Conservation (phyloP, 1,140 invertebrate species). For the Oreohelix idahoensis region DNA sequence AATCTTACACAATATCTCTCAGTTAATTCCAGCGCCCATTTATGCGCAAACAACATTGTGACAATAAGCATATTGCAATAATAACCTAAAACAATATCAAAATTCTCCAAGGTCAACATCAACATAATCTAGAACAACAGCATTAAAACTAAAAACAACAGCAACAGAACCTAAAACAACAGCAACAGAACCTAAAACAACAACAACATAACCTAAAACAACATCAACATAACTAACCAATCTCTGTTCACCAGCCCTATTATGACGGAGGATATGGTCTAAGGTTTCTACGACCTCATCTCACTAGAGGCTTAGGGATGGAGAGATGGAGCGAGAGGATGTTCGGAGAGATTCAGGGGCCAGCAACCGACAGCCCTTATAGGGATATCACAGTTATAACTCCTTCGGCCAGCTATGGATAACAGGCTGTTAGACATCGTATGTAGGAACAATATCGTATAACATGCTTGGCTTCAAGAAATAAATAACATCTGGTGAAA, state of each 20-base stretch:
- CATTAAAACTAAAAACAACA: too few relatives aligned
- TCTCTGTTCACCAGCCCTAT: constrained; percentile 10
- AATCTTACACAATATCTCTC: too few relatives aligned
- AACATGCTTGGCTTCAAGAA: not conserved
- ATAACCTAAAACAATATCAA: too few relatives aligned
- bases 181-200: too few relatives aligned
- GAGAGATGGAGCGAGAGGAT: not conserved
- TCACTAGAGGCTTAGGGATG: constrained; percentile 8
- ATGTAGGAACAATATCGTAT: not conserved
- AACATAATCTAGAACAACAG: too few relatives aligned
- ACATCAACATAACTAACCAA: too few relatives aligned
- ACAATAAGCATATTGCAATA: too few relatives aligned
- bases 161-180: too few relatives aligned
- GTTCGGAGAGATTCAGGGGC: not conserved
- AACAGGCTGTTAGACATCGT: not conserved
- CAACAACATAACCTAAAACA: too few relatives aligned
- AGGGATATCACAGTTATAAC: not conserved
- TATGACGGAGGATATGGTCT: constrained; percentile 24
- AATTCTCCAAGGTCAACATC: too few relatives aligned
- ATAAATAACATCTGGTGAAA: not conserved
- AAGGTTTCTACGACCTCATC: constrained; percentile 2
- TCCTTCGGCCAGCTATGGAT: not conserved
- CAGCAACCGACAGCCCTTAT: constrained; percentile 20
- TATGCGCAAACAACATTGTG: too few relatives aligned
- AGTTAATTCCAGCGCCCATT: too few relatives aligned